Percentiles rank a stretch among this genome's conserved stretches.
These are phyloP conservation scores for Rhipidura dahli DNA, from an alignment of 2,113 vertebrate genomes.

Conservation along the genomic window DNA sequence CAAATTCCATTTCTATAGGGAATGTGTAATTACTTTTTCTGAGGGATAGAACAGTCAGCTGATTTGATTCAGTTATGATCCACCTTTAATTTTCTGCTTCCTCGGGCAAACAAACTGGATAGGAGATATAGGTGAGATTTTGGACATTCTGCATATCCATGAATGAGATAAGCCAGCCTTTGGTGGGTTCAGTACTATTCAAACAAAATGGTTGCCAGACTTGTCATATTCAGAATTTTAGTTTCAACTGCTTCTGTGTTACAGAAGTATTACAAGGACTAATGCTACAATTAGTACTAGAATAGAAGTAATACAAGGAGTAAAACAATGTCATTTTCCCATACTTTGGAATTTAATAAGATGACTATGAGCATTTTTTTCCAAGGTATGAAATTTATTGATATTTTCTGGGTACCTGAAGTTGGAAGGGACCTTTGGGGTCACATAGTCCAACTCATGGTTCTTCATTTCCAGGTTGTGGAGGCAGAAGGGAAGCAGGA, in stretches of 20 bases:
- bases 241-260: background rate
- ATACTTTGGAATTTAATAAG: background rate
- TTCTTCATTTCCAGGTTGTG: background rate
- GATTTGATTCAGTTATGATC: background rate
- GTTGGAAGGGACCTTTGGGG: background rate
- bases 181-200: background rate
- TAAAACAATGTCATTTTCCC: background rate
- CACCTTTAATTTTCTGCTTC: background rate
- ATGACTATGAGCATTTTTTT: background rate
- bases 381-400: background rate
- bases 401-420: background rate
- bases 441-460: background rate
- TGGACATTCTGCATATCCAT: background rate
- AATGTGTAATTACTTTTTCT: background rate
- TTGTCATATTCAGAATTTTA: background rate
- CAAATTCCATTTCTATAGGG: background rate
- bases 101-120: background rate
- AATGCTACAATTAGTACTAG: too few relatives aligned
- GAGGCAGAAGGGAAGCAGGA: background rate
- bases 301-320: too few relatives aligned
- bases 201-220: background rate
- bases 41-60: background rate
- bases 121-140: background rate
- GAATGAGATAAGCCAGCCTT: background rate
- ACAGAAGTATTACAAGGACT: background rate